Evolutionary conservation across 53 echinoderm and acorn worm species (phyloP).

Genomic region (Paracentrotus lividus): DNA sequence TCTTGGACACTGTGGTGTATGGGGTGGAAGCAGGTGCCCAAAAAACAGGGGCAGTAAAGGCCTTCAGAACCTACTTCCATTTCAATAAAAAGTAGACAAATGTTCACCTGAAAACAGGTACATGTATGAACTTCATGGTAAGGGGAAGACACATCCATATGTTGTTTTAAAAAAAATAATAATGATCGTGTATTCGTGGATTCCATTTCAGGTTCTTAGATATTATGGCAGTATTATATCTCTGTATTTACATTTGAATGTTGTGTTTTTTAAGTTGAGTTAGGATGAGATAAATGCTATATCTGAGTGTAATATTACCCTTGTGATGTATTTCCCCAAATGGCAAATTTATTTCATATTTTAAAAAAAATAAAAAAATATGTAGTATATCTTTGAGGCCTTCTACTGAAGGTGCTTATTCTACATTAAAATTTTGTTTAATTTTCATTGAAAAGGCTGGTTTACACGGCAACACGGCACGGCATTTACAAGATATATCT

Average conservation of each 20-base stretch:
- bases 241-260: background rate
- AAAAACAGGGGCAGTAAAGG: constrained; percentile 63
- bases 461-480: too few species aligned
- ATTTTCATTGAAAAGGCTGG: background rate
- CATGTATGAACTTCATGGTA: background rate
- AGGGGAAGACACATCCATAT: constrained; percentile 50
- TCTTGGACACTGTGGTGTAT: constrained; percentile 57
- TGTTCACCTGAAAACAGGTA: constrained; percentile 39
- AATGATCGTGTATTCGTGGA: background rate
- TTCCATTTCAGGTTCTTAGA: constrained; percentile 54
- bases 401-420: background rate
- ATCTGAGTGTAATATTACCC: constrained; percentile 22
- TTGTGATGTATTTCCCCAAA: constrained; percentile 49
- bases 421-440: background rate
- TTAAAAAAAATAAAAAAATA: background rate
- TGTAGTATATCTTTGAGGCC: background rate
- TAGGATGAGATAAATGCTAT: constrained; percentile 9
- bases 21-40: constrained; percentile 59
- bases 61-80: constrained; percentile 60
- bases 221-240: constrained; percentile 11
- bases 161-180: constrained; percentile 10
- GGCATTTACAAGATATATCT: too few species aligned
- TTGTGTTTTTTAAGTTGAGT: constrained; percentile 52
- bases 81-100: constrained; percentile 57
- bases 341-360: background rate